phyloP scores from a whole-genome alignment of 2,888 invertebrate species.

The Frankliniella intonsa region DNA sequence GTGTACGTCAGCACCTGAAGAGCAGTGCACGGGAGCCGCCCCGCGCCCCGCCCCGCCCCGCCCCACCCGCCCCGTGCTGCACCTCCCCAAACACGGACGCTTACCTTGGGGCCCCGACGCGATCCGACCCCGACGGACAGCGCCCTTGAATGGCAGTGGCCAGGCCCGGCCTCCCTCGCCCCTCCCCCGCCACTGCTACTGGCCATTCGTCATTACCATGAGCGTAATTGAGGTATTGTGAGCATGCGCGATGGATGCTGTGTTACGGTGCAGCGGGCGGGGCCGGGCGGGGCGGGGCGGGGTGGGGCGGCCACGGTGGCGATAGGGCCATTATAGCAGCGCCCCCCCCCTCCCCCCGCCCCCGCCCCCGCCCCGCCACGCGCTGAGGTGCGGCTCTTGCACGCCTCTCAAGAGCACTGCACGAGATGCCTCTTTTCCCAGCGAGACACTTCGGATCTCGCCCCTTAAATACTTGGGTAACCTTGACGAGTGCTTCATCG shows the following conservation, averaged over 20 bases:
- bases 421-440: too few species aligned
- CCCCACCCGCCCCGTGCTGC: not conserved
- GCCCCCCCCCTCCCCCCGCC: not conserved
- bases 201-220: not conserved
- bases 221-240: slow-evolving; percentile 9
- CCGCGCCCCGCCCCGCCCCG: not conserved
- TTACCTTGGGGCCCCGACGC: not conserved
- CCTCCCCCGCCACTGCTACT: not conserved
- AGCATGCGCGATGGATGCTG: not conserved
- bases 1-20: too few species aligned
- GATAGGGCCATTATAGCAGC: not conserved
- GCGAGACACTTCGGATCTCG: too few species aligned
- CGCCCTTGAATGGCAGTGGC: not conserved
- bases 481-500: too few species aligned
- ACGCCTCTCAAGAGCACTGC: too few species aligned
- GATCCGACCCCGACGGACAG: not conserved
- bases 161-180: not conserved
- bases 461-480: too few species aligned
- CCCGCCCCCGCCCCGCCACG: not conserved
- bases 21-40: too few species aligned
- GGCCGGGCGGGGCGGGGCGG: not conserved
- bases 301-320: not conserved
- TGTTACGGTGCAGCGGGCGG: not conserved
- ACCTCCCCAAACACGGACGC: not conserved
- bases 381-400: not conserved